Evolutionary conservation across 2,797 vertebrate genomes (phyloP).

Genomic region (Gallinago stenura): DNA sequence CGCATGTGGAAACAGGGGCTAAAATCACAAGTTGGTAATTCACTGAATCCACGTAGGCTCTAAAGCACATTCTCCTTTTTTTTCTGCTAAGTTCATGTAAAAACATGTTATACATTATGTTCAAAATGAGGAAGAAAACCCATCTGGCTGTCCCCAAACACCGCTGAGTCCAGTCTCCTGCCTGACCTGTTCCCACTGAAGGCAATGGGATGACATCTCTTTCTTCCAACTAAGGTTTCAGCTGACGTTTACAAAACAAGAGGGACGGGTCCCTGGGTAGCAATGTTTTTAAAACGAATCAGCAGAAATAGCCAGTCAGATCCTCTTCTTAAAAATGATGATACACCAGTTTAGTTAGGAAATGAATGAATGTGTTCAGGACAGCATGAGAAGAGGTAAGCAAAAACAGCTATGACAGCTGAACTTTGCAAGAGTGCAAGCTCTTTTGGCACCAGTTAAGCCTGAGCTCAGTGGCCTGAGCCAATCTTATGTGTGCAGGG

Average conservation of each 20-base stretch:
- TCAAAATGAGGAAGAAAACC: not conserved
- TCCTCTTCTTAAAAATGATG: conserved; percentile 4
- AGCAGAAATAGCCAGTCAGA: not conserved
- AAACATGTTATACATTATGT: not conserved
- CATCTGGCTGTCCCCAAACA: not conserved
- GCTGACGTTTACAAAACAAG: not conserved
- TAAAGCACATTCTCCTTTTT: not conserved
- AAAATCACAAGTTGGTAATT: not conserved
- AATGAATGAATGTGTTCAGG: not conserved
- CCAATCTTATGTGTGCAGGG: not conserved
- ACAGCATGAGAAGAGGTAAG: not conserved
- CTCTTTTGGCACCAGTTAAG: not conserved
- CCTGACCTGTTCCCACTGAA: not conserved
- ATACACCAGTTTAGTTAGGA: not conserved
- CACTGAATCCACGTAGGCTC: not conserved
- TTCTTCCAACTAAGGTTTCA: not conserved
- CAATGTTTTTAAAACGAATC: conserved; percentile 13
- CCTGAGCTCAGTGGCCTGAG: not conserved
- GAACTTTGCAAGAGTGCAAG: not conserved
- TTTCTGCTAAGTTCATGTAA: not conserved
- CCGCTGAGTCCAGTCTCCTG: not conserved
- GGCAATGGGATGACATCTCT: not conserved
- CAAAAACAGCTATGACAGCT: not conserved
- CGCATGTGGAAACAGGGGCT: not conserved
- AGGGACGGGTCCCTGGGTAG: not conserved